Evolutionary conservation across 2,888 invertebrate species (phyloP), one percentile per base, ranked within the genome.

Genomic region (Chloromyia formosa): DNA sequence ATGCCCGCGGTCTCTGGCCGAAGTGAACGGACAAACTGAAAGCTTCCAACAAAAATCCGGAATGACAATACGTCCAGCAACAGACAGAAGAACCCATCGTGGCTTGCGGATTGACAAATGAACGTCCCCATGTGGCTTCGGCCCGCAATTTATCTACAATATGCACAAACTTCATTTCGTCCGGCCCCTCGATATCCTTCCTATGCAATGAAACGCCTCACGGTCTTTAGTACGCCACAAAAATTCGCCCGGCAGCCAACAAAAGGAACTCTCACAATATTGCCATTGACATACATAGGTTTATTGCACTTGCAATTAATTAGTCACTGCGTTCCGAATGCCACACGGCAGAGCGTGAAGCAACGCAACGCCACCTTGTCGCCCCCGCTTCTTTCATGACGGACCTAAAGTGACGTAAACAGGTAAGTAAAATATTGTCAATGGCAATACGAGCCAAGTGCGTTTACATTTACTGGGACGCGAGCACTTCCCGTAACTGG

Each of bases 221-320:
- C n/a, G n/a, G n/a, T n/a, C n/a, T n/a, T n/a, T n/a, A n/a, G n/a
- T n/a, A n/a, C 62, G 16, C 16, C 62, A 40, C 12, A 12, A 49
- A 12, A 49, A n/a, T 1, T 40, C 62, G 16, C 16, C 27, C 40
- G 7, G 1, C 62, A 12, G 16, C 14, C 40, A 2, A 14, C 62
- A 49, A n/a, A 27, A 23, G 3, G 40, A 62, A 40, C 40, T 40
- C 40, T 40, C 40, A 18, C 23, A 16, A 35, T 35, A 35, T 35
- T 35, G 27, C n/a, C 18, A n/a, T 12, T n/a, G 12, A 16, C 40
- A 40, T 10, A 61, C 61, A 61, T 40, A 62, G 62, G 62, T 62
- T 62, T 62, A 40, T 40, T 62, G 62, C 62, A 62, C 62, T 62
- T 62, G 62, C 62, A 35, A 62, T 35, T 35, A 35, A 35, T 62